phyloP scores from a whole-genome alignment of 2,888 invertebrate genomes.

The Eupithecia inturbata region DNA sequence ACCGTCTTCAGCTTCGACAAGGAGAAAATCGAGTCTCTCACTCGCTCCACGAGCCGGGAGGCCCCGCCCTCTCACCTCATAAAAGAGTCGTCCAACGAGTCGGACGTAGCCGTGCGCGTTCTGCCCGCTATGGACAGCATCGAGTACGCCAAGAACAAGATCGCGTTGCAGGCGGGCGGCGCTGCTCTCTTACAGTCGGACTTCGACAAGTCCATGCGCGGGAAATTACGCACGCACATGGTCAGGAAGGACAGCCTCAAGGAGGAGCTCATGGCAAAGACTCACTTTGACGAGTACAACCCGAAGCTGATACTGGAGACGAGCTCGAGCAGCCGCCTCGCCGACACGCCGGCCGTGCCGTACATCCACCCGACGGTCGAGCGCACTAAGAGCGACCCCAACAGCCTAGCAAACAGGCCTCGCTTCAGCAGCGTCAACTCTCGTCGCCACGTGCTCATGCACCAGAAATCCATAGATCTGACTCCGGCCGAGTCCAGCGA shows the following conservation, averaged over 20 bases:
- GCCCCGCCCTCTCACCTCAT: slow-evolving; percentile 64
- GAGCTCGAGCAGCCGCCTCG: slow-evolving; percentile 80
- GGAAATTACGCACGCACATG: slow-evolving; percentile 71
- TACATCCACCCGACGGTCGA: slow-evolving; percentile 90
- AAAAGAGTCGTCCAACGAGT: slow-evolving; percentile 81
- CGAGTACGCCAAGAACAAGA: slow-evolving; percentile 80
- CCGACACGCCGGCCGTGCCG: slow-evolving; percentile 76
- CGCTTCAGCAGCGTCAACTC: slow-evolving; percentile 89
- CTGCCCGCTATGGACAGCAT: slow-evolving; percentile 83
- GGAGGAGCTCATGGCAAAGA: slow-evolving; percentile 87
- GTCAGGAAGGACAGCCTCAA: slow-evolving; percentile 84
- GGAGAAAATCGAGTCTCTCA: slow-evolving; percentile 89
- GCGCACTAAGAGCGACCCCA: slow-evolving; percentile 94
- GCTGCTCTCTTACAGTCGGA: slow-evolving; percentile 85
- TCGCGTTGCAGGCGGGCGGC: slow-evolving; percentile 62
- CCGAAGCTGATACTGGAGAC: slow-evolving; percentile 85
- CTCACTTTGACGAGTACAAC: slow-evolving; percentile 89
- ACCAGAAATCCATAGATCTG: slow-evolving; percentile 93
- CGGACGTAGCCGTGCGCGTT: slow-evolving; percentile 78
- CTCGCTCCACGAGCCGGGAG: slow-evolving; percentile 70
- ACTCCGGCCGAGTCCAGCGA: slow-evolving; percentile 94
- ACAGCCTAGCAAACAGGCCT: slow-evolving; percentile 89
- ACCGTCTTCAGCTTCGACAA: slow-evolving; percentile 91
- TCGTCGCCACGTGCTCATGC: slow-evolving; percentile 91
- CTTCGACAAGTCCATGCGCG: slow-evolving; percentile 80